These are phyloP conservation scores for Trissonchulus sp. DNA, from an alignment of 2,888 invertebrate genomes.

Conservation along the genomic window DNA sequence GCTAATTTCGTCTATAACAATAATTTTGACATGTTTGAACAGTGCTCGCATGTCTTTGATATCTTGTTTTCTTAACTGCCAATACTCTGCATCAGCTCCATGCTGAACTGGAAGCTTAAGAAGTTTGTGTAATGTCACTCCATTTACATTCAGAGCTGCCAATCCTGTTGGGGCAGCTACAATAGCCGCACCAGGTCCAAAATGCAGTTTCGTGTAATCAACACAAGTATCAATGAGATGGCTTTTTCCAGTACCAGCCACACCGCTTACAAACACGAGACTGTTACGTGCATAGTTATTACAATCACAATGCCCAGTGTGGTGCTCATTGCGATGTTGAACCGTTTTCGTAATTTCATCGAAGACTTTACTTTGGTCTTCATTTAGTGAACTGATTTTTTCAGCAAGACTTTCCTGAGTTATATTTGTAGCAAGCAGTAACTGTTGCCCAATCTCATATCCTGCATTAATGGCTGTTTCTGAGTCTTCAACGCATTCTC, in stretches of 20 bases:
- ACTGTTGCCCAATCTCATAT: no score
- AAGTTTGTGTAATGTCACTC: neutral
- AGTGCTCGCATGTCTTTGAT: neutral
- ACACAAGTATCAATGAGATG: neutral
- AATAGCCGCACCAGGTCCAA: neutral
- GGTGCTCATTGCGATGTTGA: no score
- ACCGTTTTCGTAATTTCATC: no score
- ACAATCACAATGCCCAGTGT: no score
- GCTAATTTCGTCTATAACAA: neutral
- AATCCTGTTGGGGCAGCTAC: neutral
- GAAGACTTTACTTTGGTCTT: no score
- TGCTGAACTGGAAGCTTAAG: neutral
- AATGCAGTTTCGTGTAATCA: neutral
- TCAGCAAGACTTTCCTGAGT: no score
- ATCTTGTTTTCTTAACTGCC: neutral
- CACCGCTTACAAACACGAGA: conserved; percentile 13
- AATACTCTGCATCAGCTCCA: neutral
- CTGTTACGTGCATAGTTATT: no score
- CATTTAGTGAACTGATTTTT: no score
- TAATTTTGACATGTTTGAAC: neutral
- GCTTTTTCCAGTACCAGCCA: conserved; percentile 22
- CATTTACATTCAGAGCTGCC: neutral
- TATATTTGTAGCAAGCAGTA: no score
- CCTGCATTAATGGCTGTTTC: no score
- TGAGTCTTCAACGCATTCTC: no score